A percentile compares a stretch with the other conserved stretches of the same genome.
Conservation (phyloP, 2,113 vertebrate genomes). For the Xiphophorus couchianus region DNA sequence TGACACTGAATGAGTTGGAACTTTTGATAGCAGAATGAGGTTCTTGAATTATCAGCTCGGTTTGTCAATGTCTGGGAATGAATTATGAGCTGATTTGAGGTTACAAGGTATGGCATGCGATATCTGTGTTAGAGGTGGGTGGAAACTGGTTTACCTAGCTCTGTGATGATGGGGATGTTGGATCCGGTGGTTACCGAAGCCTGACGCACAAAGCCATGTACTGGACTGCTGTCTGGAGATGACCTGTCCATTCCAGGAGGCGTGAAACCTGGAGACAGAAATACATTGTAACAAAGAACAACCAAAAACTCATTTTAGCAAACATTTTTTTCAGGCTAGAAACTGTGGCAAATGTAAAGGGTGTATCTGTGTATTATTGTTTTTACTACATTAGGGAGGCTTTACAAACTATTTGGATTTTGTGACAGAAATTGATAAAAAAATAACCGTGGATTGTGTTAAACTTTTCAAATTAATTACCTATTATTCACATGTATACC, state of each 20-base stretch:
- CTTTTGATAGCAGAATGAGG: conserved; percentile 40
- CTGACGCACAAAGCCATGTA: conserved; percentile 94
- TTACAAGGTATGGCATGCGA: conserved; percentile 33
- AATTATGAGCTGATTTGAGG: conserved; percentile 44
- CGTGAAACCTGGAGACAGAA: conserved; percentile 87
- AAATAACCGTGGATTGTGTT: not conserved
- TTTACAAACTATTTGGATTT: too few relatives aligned
- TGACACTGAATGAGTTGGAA: conserved; percentile 53
- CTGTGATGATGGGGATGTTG: conserved; percentile 99
- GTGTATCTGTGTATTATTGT: too few relatives aligned
- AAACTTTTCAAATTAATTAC: not conserved
- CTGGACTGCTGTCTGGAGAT: conserved; percentile 97
- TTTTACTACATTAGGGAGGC: too few relatives aligned
- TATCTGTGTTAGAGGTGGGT: conserved; percentile 17
- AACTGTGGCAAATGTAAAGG: not conserved
- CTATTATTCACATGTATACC: not conserved
- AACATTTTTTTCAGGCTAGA: not conserved
- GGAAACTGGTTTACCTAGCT: conserved; percentile 89
- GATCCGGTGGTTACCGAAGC: conserved; percentile 95
- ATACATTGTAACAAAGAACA: not conserved
- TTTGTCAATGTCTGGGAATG: conserved; percentile 36
- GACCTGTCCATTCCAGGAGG: conserved; percentile 98
- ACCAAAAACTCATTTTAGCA: not conserved
- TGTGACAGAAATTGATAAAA: not conserved
- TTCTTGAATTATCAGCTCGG: conserved; percentile 32